Conservation (phyloP, 2,113 vertebrate genomes). For the Desmodus rotundus region DNA sequence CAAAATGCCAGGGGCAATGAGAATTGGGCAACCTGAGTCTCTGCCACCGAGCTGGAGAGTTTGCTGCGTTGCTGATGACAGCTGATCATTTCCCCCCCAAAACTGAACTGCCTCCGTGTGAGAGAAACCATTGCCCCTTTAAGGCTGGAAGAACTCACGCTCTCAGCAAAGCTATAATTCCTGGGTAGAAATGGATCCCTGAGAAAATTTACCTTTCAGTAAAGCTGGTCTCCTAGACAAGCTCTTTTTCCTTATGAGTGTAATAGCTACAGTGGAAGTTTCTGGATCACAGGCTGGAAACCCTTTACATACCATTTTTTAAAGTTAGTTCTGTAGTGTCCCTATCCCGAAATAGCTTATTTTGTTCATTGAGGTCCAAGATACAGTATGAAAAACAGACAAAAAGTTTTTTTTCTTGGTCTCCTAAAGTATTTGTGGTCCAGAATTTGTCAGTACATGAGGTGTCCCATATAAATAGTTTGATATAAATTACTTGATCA, state of each 20-base stretch:
- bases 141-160: neutral
- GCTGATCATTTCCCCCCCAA: no score
- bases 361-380: neutral
- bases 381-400: neutral
- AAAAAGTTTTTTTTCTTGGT: neutral
- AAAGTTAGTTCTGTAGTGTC: neutral
- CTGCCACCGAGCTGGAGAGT: neutral
- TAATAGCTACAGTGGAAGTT: neutral
- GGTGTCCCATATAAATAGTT: neutral
- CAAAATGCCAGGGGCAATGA: neutral
- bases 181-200: neutral
- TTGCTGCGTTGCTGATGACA: neutral
- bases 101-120: neutral
- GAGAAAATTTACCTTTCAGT: neutral
- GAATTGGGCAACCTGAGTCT: neutral
- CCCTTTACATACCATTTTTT: neutral
- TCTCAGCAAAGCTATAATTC: neutral
- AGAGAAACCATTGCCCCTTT: neutral
- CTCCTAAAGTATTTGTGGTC: neutral
- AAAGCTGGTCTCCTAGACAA: neutral
- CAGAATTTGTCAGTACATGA: conserved; percentile 3
- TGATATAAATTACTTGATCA: conserved; percentile 38
- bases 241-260: neutral
- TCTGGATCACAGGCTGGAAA: neutral
- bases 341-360: neutral